Conservation (phyloP, 2,888 invertebrate genomes). For the Machimus atricapillus region DNA sequence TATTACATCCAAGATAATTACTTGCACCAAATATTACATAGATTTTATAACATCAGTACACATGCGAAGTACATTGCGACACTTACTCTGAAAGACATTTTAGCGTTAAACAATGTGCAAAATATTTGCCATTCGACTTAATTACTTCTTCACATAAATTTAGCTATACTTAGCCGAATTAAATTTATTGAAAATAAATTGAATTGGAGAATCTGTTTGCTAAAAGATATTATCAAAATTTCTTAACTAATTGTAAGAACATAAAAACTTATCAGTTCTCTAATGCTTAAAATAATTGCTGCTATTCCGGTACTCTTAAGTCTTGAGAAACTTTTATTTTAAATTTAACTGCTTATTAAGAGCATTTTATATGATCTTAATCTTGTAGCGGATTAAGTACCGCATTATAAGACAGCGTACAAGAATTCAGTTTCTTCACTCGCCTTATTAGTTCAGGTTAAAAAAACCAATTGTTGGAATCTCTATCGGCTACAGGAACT, state of each 20-base stretch:
- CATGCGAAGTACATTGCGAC: neutral
- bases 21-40: neutral
- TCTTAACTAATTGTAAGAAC: neutral
- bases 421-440: neutral
- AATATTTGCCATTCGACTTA: neutral
- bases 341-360: neutral
- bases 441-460: neutral
- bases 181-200: neutral
- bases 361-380: neutral
- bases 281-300: neutral
- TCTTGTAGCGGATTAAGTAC: neutral
- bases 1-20: neutral
- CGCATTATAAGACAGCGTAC: neutral
- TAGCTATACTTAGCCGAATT: neutral
- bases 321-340: neutral
- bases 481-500: neutral
- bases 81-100: neutral
- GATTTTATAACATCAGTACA: neutral
- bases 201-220: conserved; percentile 41
- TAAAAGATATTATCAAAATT: conserved; percentile 9
- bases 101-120: neutral
- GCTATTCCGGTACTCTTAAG: neutral
- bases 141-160: neutral
- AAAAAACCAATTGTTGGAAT: neutral
- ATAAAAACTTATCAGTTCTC: neutral